Evolutionary conservation across 2,888 invertebrate species (phyloP).

Genomic region (Standfussiana lucernea): DNA sequence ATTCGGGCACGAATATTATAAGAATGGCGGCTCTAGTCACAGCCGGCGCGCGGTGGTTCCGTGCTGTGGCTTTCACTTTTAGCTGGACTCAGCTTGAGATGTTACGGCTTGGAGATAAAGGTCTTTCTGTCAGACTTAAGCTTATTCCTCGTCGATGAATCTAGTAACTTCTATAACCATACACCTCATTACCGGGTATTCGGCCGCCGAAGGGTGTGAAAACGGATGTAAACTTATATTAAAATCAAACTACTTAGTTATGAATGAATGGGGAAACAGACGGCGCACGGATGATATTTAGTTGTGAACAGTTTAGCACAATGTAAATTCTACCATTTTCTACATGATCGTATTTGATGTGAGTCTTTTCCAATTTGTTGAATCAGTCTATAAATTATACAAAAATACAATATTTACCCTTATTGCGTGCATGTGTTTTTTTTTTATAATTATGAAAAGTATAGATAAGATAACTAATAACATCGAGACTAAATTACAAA

Average conservation of each 20-base stretch:
- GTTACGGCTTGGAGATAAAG: too few species aligned
- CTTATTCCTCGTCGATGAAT: background rate
- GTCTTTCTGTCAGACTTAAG: background rate
- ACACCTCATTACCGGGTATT: background rate
- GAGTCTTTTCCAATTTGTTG: slow-evolving; percentile 52
- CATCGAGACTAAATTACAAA: background rate
- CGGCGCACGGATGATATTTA: slow-evolving; percentile 27
- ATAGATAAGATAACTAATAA: background rate
- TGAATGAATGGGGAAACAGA: slow-evolving; percentile 42
- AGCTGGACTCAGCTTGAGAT: too few species aligned
- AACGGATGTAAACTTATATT: background rate
- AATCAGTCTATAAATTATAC: slow-evolving; percentile 61
- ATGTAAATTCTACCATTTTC: slow-evolving; percentile 48
- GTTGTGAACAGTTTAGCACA: slow-evolving; percentile 33
- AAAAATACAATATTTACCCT: slow-evolving; percentile 8
- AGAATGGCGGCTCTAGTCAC: background rate
- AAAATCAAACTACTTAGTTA: background rate
- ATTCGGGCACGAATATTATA: background rate
- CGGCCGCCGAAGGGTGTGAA: background rate
- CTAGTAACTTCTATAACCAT: background rate
- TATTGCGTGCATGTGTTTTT: background rate
- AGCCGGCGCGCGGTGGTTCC: background rate
- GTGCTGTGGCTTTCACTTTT: background rate
- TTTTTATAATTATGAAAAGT: background rate
- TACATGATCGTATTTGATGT: slow-evolving; percentile 39